Base-by-base conservation (phyloP, 1,140 invertebrate genomes). In the Drosophila asahinai region DNA sequence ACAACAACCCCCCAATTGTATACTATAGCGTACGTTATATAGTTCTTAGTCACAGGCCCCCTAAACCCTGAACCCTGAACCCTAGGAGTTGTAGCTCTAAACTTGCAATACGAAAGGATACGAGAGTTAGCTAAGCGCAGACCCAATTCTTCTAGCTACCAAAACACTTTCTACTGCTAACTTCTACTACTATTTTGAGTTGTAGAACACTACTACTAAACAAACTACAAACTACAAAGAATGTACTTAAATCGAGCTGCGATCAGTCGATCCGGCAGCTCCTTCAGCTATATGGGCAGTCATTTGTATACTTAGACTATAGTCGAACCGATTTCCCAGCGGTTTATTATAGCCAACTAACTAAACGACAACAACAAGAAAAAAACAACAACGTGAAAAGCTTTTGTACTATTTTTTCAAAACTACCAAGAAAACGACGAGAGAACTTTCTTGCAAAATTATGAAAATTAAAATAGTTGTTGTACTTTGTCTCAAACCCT, bases 201-300 rank as follows among this genome's bases (percentile, higher is more conserved):
- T 82, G 58, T 77, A 72, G 80, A 22, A 38, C 33, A 62, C 67
- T 81, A 90, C 79, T 90, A 90, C 86, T 90, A 86, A 90, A 82
- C 70, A 68, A 62, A 40, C 36, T 55, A 75, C 66, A 52, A 79
- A 71, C 54, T 57, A 71, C 54, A 74, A 71, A 63, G 74, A 73
- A 75, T 90, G 84, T 89, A 89, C 84, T 89, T 89, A 87, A 87
- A 54, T 48, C 77, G 68, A 76, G 48, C 81, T 84, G 84, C 75
- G 48, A 65, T 57, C 42, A 38, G 25, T 79, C 63, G 83, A 38
- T 72, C 70, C 19, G 5, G 83, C 66, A 68, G 70, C 42, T 60
- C 67, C 67, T 78, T 90, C 91, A 92, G 92, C 92, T 93, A 93
- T 93, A 93, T 93, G 92, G 92, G 92, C 91, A 90, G 78, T 83